Conservation (phyloP, 2,113 vertebrate species). For the Epinephelus cyanopodus region DNA sequence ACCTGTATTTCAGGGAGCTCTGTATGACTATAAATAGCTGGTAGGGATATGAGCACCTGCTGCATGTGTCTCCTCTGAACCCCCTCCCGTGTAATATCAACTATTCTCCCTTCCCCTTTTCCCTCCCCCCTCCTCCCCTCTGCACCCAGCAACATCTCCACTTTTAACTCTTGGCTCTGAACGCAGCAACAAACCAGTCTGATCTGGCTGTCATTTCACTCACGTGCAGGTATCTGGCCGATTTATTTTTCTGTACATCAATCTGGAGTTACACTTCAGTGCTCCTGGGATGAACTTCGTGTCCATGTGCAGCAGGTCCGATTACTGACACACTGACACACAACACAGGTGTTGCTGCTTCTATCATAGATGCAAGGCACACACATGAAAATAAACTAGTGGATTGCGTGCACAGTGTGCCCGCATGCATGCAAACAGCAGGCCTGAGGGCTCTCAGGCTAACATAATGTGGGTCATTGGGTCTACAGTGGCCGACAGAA, state of each 20-base stretch:
- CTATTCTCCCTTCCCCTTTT: background rate
- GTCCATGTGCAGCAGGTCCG: background rate
- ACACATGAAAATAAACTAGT: background rate
- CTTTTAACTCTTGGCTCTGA: conserved; percentile 54
- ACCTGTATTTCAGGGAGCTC: conserved; percentile 35
- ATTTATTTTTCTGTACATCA: background rate
- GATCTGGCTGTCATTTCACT: background rate
- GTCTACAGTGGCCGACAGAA: background rate
- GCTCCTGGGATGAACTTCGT: background rate
- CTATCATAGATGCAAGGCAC: background rate
- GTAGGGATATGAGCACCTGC: conserved; percentile 67
- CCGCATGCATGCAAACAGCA: conserved; percentile 5
- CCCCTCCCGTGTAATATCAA: background rate
- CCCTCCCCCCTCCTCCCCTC: background rate
- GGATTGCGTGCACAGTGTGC: background rate
- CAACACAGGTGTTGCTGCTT: conserved; percentile 4
- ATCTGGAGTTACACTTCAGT: background rate
- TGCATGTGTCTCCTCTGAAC: conserved; percentile 24
- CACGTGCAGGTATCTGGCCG: conserved; percentile 26
- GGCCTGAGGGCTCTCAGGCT: conserved; percentile 1
- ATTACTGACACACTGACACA: conserved; percentile 40
- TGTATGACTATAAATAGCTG: conserved; percentile 65
- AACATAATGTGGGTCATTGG: conserved; percentile 39
- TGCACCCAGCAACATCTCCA: conserved; percentile 72
- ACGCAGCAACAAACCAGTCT: conserved; percentile 40